Conservation (phyloP, 2,888 invertebrate species). For the Stegana nigrithorax region DNA sequence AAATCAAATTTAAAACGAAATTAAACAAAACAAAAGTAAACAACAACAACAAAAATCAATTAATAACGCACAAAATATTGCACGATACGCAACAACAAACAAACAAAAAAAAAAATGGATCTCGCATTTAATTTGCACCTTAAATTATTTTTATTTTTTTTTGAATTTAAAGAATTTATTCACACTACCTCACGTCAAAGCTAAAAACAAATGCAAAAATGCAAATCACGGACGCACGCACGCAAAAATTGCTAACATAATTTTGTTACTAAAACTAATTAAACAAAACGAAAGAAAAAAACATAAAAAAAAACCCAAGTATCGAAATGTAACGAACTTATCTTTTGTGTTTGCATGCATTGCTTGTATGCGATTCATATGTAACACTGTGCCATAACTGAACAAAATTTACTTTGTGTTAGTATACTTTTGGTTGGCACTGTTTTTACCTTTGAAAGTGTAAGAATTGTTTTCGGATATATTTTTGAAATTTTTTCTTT, state of each 20-base stretch:
- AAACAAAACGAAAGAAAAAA: constrained; percentile 22
- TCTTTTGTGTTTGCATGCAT: too few relatives aligned
- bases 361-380: too few relatives aligned
- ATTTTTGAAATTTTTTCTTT: constrained; percentile 46
- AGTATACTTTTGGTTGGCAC: constrained; percentile 42
- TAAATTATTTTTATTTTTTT: neutral
- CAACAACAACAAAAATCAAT: constrained; percentile 5
- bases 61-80: neutral
- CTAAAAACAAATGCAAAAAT: constrained; percentile 4
- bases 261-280: constrained; percentile 14
- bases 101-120: too few relatives aligned
- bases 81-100: too few relatives aligned
- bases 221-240: constrained; percentile 12
- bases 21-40: constrained; percentile 27
- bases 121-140: constrained; percentile 11
- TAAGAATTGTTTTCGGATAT: constrained; percentile 56
- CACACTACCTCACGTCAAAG: constrained; percentile 14
- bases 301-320: too few relatives aligned
- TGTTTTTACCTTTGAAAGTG: constrained; percentile 65
- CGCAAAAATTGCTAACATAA: constrained; percentile 13
- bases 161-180: constrained; percentile 20
- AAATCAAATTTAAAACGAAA: neutral
- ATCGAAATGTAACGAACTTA: too few relatives aligned
- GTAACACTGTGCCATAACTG: constrained; percentile 12
- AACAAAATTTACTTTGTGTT: constrained; percentile 32